A percentile compares a stretch with the other conserved stretches of the same genome.
phyloP scores from a whole-genome alignment of 2,888 invertebrate genomes.

The Entomobrya proxima region DNA sequence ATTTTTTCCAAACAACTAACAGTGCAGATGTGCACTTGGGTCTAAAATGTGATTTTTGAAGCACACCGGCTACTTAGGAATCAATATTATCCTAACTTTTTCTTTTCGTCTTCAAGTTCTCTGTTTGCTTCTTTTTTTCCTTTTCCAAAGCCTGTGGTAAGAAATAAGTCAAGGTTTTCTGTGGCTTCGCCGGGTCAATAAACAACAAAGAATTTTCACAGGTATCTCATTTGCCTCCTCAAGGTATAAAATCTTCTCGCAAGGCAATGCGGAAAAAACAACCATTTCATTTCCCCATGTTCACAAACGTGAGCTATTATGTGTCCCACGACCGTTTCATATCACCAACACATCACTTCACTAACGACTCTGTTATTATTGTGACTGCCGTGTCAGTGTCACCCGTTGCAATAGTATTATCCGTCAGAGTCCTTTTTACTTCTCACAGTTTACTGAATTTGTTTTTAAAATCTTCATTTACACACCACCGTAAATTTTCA shows the following conservation, averaged over 20 bases:
- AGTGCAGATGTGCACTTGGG: conserved; percentile 37
- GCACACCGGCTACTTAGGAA: not conserved
- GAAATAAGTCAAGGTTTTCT: conserved; percentile 58
- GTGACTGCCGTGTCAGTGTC: not conserved
- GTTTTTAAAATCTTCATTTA: not conserved
- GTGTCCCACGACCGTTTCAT: not conserved
- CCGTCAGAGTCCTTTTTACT: not conserved
- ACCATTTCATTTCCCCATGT: not conserved
- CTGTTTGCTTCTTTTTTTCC: not conserved
- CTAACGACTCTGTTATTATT: not conserved
- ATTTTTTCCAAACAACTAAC: not conserved
- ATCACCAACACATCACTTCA: conserved; percentile 11
- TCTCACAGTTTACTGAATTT: not conserved
- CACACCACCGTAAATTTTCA: not conserved
- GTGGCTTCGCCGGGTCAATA: conserved; percentile 38
- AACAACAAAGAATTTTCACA: conserved; percentile 7
- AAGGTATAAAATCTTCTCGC: not conserved
- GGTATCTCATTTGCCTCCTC: not conserved
- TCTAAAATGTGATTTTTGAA: conserved; percentile 39
- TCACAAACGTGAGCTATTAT: not conserved
- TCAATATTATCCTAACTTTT: conserved; percentile 47
- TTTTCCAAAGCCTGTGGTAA: not conserved
- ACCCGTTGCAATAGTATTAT: not conserved
- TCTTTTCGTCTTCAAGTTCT: not conserved
- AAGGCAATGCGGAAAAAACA: not conserved